These are phyloP conservation scores for Girardinus metallicus DNA, from an alignment of 2,797 vertebrate genomes.

Conservation along the genomic window DNA sequence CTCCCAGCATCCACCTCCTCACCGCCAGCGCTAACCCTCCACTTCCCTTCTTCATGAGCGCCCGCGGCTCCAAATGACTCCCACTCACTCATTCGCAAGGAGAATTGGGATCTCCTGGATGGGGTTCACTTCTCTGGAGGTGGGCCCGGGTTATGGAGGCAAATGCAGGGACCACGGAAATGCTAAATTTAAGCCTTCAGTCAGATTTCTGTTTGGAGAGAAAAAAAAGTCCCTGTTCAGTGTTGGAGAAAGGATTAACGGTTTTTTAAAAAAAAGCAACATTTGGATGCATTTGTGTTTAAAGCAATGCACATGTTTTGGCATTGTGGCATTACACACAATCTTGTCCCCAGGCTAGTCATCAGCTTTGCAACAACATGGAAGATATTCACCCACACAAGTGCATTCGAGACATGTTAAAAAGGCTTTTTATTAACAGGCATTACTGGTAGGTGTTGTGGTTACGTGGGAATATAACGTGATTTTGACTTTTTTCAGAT, in stretches of 20 bases:
- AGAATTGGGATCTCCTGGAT: conserved; percentile 39
- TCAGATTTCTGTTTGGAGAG: conserved; percentile 12
- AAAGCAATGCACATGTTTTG: conserved; percentile 50
- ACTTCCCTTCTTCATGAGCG: conserved; percentile 46
- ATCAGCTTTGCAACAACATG: conserved; percentile 67
- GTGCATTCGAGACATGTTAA: conserved; percentile 54
- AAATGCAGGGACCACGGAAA: conserved; percentile 31
- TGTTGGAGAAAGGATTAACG: conserved; percentile 46
- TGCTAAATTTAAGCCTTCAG: conserved; percentile 23
- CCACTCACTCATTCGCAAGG: conserved; percentile 39
- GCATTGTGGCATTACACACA: conserved; percentile 55
- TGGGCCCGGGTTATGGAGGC: conserved; percentile 30
- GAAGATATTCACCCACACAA: conserved; percentile 67
- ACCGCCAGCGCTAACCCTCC: conserved; percentile 30
- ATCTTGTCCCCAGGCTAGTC: conserved; percentile 72
- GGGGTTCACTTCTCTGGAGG: conserved; percentile 42
- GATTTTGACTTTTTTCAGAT: conserved; percentile 39
- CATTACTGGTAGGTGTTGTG: conserved; percentile 51
- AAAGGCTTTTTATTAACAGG: conserved; percentile 51
- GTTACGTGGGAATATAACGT: conserved; percentile 44
- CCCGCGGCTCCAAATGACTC: conserved; percentile 67
- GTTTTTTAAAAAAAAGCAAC: neutral
- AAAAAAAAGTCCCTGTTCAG: conserved; percentile 11
- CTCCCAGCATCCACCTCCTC: conserved; percentile 70
- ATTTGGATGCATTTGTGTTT: conserved; percentile 44